Evolutionary conservation across 2,113 vertebrate genomes (phyloP), one percentile per base, ranked within the genome.

Genomic region (Microcebus murinus): DNA sequence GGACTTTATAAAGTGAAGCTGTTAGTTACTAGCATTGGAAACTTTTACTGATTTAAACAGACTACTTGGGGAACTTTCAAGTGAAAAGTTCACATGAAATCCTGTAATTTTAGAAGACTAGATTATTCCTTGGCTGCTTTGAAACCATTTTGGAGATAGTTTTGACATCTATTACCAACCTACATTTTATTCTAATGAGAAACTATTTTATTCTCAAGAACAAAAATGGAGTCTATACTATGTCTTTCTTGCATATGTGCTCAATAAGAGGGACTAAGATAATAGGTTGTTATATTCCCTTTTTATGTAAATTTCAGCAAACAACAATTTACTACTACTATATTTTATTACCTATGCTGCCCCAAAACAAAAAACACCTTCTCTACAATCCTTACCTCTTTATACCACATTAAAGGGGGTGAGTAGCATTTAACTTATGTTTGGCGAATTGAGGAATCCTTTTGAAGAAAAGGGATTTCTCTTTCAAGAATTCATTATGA

Each of bases 401-500:
- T 61, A 50, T 23, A 45, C 59, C 8, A 67, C 25, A 4, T 63
- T 79, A 82, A 42, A 57, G 48, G 59, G n/a, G 23, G 25, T 42
- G 7, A 27, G 13, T 52, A 14, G 1, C 31, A 31, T 67, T 77
- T 82, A n/a, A 65, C 6, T 34, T 91, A 25, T 0, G 14, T 67
- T 91, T 91, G 36, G 12, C 81, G 70, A 57, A 71, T 83, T 18
- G 71, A 70, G 39, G 13, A 65, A n/a, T 57, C 14, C 14, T 94
- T 67, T 8, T 6, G 21, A 77, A 57, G 14, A 57, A 93, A 68
- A 76, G 17, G 6, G 11, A 4, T 48, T 90, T 96, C n/a, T 94
- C 21, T 94, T 96, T 81, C 70, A 94, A 89, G 74, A 94, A 89
- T 8, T 94, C 50, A 42, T 68, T 90, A 61, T 36, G 50, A 83